Conservation (phyloP, 2,113 vertebrate species). For the Colossoma macropomum region DNA sequence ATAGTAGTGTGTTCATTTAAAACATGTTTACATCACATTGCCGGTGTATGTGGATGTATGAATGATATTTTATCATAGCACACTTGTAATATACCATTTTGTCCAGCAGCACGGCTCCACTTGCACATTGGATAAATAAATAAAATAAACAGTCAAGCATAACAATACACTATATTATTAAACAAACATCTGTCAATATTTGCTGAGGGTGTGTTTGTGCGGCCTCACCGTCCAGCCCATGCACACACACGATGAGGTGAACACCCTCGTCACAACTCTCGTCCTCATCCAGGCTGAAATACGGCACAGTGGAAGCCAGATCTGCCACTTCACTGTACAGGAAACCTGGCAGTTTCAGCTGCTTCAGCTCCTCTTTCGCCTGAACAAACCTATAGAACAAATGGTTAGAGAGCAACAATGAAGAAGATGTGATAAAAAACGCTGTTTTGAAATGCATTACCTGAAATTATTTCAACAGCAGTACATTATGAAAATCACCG, state of each 20-base stretch:
- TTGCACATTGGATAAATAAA: too few species aligned
- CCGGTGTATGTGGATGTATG: too few species aligned
- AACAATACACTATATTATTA: background rate
- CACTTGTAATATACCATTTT: too few species aligned
- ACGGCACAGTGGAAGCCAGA: slow-evolving; percentile 91
- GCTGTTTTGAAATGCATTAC: too few species aligned
- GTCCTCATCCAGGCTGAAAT: slow-evolving; percentile 94
- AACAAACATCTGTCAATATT: background rate
- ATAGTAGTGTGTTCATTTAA: too few species aligned
- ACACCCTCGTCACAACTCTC: slow-evolving; percentile 90
- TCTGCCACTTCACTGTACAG: slow-evolving; percentile 93
- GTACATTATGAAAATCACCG: too few species aligned
- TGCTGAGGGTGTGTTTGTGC: background rate
- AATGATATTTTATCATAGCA: too few species aligned
- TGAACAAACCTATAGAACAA: slow-evolving; percentile 86
- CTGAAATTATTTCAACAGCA: too few species aligned
- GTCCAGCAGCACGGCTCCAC: too few species aligned
- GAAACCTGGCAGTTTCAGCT: slow-evolving; percentile 91
- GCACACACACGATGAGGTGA: slow-evolving; percentile 96
- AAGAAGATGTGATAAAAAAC: too few species aligned
- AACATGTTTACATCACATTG: too few species aligned
- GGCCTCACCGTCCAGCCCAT: slow-evolving; percentile 92
- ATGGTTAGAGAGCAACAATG: background rate
- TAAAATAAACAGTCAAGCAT: background rate
- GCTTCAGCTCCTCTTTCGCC: slow-evolving; percentile 94